Base-by-base conservation (phyloP, 1,140 invertebrate genomes). In the Vanessa atalanta region DNA sequence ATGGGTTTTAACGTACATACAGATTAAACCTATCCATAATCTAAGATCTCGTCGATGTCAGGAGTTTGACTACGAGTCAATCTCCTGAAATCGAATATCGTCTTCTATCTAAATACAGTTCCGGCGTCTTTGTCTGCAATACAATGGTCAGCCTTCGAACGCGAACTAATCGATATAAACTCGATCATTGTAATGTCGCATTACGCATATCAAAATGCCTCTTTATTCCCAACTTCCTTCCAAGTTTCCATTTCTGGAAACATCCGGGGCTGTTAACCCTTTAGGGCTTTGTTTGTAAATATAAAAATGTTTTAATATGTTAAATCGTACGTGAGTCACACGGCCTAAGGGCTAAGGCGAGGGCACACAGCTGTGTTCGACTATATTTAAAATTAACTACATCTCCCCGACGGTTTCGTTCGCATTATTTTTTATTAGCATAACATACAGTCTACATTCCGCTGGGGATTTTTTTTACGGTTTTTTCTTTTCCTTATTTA, bases 221-320 rank as follows among this genome's bases (percentile, higher is more conserved):
- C 70, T 82, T 84, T 83, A 82, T 81, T 79, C 79, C 78, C 79
- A 31, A 83, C 82, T 88, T 88, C 87, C 87, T 87, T 78, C 76
- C 70, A 65, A 78, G 79, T 84, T 81, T 82, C 83, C 87, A 83
- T 85, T 81, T 81, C 80, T 83, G 87, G 76, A 78, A 77, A 78
- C 84, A 80, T 88, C 87, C 86, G 83, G 87, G 83, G 81, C 70
- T 81, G 78, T 82, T 83, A 85, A 87, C 85, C 85, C 84, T 76
- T 61, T 69, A 70, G 65, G 73, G 79, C 83, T 79, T 86, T 88
- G 86, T 89, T 88, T 89, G 86, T 89, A 87, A 89, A 89, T 88
- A 87, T 82, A 80, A 82, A 85, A 84, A 83, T 79, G 83, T 83
- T 86, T 83, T 80, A 80, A 84, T 83, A 86, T 85, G 81, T 81